A percentile compares a stretch with the other conserved stretches of the same genome.
Evolutionary conservation across 2,113 vertebrate species (phyloP).

Genomic region (Nothobranchius kuhntae): DNA sequence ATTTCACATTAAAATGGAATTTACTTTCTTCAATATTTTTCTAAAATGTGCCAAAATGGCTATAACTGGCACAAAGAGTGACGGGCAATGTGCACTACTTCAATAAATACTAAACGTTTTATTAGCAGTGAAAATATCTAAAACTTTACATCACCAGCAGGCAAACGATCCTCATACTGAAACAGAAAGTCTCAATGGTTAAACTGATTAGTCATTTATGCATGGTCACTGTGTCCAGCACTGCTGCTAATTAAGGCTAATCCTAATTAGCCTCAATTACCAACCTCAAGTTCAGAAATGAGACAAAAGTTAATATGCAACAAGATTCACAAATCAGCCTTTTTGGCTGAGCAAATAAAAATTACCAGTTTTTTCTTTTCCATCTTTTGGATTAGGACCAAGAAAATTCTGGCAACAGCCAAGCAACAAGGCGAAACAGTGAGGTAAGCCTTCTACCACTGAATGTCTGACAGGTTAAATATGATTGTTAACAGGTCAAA

Average conservation of each 20-base stretch:
- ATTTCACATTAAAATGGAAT: too few relatives aligned
- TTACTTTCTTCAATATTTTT: too few relatives aligned
- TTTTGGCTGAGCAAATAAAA: constrained; percentile 17
- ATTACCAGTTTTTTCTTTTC: constrained; percentile 7
- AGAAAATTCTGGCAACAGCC: constrained; percentile 43
- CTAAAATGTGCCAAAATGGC: too few relatives aligned
- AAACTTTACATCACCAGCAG: too few relatives aligned
- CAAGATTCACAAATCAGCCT: constrained; percentile 40
- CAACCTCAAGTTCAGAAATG: constrained; percentile 13
- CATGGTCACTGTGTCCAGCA: constrained; percentile 17
- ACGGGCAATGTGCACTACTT: too few relatives aligned
- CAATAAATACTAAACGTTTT: too few relatives aligned
- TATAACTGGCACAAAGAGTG: too few relatives aligned
- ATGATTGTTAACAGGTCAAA: constrained; percentile 45
- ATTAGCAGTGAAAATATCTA: too few relatives aligned
- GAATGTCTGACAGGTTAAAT: constrained; percentile 43
- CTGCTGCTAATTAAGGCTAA: constrained; percentile 40
- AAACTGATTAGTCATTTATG: not conserved
- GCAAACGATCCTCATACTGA: too few relatives aligned
- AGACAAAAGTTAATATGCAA: constrained; percentile 3
- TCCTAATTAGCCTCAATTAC: constrained; percentile 2
- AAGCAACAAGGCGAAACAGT: constrained; percentile 53
- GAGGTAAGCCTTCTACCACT: constrained; percentile 25
- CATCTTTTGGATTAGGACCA: constrained; percentile 43
- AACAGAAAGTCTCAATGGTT: too few relatives aligned